phyloP scores from a whole-genome alignment of 2,888 invertebrate species.

The Eupithecia insigniata region DNA sequence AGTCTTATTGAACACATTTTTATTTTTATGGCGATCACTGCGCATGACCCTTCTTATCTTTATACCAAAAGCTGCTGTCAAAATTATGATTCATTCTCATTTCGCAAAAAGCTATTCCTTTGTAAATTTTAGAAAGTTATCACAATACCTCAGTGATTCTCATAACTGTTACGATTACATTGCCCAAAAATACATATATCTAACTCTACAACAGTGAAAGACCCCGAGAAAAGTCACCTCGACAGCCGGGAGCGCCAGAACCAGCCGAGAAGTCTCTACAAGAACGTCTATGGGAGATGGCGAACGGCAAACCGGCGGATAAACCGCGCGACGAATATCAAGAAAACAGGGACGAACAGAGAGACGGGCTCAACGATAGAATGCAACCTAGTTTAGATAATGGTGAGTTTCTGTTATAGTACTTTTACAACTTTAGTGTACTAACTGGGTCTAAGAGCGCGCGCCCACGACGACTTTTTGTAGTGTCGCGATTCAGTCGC shows the following conservation, averaged over 20 bases:
- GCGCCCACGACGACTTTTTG: too few relatives aligned
- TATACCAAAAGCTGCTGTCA: too few relatives aligned
- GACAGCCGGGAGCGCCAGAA: constrained; percentile 43
- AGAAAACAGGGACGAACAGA: constrained; percentile 24
- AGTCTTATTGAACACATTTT: too few relatives aligned
- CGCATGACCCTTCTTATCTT: too few relatives aligned
- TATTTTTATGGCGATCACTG: too few relatives aligned
- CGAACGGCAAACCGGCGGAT: constrained; percentile 69
- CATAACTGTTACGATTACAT: not conserved
- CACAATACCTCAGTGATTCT: not conserved
- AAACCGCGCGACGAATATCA: constrained; percentile 35
- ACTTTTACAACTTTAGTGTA: too few relatives aligned
- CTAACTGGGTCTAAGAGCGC: too few relatives aligned
- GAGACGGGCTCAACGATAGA: constrained; percentile 31
- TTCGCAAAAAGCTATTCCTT: not conserved
- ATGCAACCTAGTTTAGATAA: constrained; percentile 43
- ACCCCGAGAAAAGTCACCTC: constrained; percentile 72
- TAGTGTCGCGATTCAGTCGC: too few relatives aligned
- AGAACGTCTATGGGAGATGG: constrained; percentile 81
- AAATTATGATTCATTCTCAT: too few relatives aligned
- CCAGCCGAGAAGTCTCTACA: constrained; percentile 73
- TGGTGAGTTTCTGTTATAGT: constrained; percentile 21
- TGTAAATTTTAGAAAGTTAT: not conserved
- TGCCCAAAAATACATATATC: not conserved
- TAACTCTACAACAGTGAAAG: constrained; percentile 58